Evolutionary conservation across 1,140 invertebrate genomes (phyloP).

Genomic region (Glossosoma conforme): DNA sequence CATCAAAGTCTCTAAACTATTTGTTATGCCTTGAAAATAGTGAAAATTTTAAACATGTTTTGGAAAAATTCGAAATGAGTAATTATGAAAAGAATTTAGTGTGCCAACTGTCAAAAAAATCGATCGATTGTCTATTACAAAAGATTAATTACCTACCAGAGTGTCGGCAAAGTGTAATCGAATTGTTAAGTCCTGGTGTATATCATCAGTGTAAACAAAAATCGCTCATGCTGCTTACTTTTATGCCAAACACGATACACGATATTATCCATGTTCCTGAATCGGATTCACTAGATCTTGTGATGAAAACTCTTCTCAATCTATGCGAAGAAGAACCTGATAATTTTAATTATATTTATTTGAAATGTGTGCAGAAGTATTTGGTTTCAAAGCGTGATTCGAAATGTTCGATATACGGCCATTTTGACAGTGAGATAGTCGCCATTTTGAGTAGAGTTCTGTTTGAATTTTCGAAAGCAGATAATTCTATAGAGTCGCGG

Average conservation of each 20-base stretch:
- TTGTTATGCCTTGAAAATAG: constrained; percentile 36
- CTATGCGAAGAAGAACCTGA: constrained; percentile 37
- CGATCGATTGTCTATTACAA: too few species aligned
- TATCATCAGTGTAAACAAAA: constrained; percentile 13
- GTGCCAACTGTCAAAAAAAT: constrained; percentile 32
- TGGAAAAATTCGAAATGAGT: constrained; percentile 26
- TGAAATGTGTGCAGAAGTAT: constrained; percentile 36
- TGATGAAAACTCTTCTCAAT: constrained; percentile 2
- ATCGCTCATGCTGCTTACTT: constrained; percentile 10
- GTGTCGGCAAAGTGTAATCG: too few species aligned
- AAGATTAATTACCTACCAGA: too few species aligned
- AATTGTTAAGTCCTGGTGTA: constrained; percentile 3
- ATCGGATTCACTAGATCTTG: neutral
- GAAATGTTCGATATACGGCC: constrained; percentile 12
- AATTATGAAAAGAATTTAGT: constrained; percentile 21
- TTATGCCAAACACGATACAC: neutral
- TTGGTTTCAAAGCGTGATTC: neutral
- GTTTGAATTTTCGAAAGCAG: constrained; percentile 34
- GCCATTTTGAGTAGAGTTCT: constrained; percentile 34
- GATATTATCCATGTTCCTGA: constrained; percentile 1
- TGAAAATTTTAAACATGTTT: constrained; percentile 28
- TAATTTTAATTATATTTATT: constrained; percentile 41
- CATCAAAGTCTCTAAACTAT: constrained; percentile 12
- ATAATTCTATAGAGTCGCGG: constrained; percentile 36
- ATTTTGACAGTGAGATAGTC: constrained; percentile 16